These are phyloP conservation scores for Desmophyllum pertusum DNA, from an alignment of 92 coral and sea anemone species.

Conservation along the genomic window DNA sequence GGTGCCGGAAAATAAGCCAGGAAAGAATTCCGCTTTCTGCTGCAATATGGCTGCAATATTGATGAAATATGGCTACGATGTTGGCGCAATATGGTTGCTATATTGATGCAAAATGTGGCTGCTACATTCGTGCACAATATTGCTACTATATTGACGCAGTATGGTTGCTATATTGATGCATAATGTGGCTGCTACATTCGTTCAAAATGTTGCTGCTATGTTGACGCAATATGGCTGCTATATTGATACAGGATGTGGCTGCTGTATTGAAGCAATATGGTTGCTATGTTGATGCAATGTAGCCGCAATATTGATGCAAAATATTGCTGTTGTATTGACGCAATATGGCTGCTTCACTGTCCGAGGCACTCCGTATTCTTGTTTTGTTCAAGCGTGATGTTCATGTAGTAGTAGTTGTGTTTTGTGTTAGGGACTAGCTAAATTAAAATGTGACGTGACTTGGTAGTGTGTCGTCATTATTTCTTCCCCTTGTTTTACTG, in stretches of 20 bases:
- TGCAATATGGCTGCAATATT: neutral
- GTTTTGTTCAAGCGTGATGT: constrained; percentile 17
- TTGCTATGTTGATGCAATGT: neutral
- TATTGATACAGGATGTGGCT: neutral
- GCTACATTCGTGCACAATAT: neutral
- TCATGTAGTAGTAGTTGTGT: constrained; percentile 2
- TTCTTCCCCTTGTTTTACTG: too few relatives aligned
- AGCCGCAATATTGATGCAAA: neutral
- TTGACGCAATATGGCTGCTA: neutral
- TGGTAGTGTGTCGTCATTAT: neutral
- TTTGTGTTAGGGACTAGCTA: constrained; percentile 22
- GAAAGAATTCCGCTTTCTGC: neutral
- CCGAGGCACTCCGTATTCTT: constrained; percentile 11
- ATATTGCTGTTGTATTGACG: neutral
- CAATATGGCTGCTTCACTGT: constrained; percentile 16
- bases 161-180: neutral
- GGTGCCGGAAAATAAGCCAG: neutral
- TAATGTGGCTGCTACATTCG: neutral
- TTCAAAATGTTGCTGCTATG: neutral
- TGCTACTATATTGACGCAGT: neutral
- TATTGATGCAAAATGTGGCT: neutral
- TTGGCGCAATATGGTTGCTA: neutral
- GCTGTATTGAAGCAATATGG: neutral
- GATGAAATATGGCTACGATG: neutral
- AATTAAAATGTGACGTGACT: constrained; percentile 20